Base-by-base conservation (phyloP, 1,140 invertebrate species). In the Papilio helenus region DNA sequence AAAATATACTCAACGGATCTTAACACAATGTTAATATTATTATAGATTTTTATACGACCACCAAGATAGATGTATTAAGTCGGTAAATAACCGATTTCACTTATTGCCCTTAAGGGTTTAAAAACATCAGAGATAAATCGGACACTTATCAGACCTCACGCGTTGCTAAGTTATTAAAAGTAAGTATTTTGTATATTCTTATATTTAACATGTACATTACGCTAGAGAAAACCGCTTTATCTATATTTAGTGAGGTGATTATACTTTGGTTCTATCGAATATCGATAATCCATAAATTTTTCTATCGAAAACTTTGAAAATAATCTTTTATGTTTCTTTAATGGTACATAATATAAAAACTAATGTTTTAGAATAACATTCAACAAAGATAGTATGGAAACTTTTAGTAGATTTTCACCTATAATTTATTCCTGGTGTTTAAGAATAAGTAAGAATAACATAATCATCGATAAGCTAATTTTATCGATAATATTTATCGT, bases 81-180 rank as follows among this genome's bases (percentile, higher is more conserved):
- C 20, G 42, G 39, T 73, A 73, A 73, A 73, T 49, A 46, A 8
- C 10, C 72, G 72, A 73, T 49, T 73, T 46, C 39, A 42, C 39
- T n/a, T 18, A 42, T 18, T 23, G 34, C 18, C 10, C 20, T 23
- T 18, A 44, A 20, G 42, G 34, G 44, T 42, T 44, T 73, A 73
- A 73, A 73, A 44, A 73, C 39, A 23, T 73, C 12, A 44, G 44
- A 44, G 42, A 73, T 49, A 74, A 74, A 29, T 74, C 72, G 23
- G 2, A 49, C 44, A 49, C 71, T 20, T 20, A 72, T 72, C 42
- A 74, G 72, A 74, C 72, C 72, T 74, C 72, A 74, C 72, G 20
- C 72, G 23, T 74, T 39, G 72, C 39, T 71, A 14, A 71, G 34
- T 44, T 42, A 72, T 72, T 44, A 26, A 29, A 29, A 61, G 55